Base-by-base conservation (phyloP, 2,888 invertebrate genomes). In the Ischnus inquisitorius region DNA sequence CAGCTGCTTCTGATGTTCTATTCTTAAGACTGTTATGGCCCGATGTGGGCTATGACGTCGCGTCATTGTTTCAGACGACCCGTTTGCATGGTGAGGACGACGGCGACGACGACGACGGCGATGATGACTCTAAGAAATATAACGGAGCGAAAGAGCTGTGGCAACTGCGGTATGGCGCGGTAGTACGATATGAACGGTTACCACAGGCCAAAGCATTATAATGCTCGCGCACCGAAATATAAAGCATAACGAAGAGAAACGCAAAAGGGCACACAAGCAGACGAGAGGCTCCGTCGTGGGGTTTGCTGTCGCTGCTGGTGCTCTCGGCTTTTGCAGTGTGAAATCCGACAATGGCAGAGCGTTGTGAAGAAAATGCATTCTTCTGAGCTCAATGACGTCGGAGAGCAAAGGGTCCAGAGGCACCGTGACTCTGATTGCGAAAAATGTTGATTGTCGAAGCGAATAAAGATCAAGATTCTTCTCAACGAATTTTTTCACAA, bases 31-130 rank as follows among this genome's bases (percentile, higher is more conserved):
- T 22, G 46, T 69, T 75, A 48, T 69, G 51, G 51, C 71, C 62
- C 54, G 64, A 43, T 12, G 62, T 65, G 79, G 64, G 74, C 69
- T 54, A 74, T 60, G 71, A 79, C 82, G 62, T 69, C 48, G 79
- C 79, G 57, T 83, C 77, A 83, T 84, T 83, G 84, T 84, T 81
- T 51, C 60, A 43, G 62, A 39, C 68, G 62, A 78, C 25, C 69
- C 39, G 69, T 34, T 57, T 57, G 43, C 60, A 10, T 43, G 2
- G 16, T 22, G 54, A 65, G 16, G 57, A 14, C 48, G 41, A 69
- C 46, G 41, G 65, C 65, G 51, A 62, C 69, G 41, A 62, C 43
- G 19, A 57, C 28, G 62, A 16, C 41, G 16, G 28, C 48, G 54
- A 67, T 64, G 67, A 82, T 54, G 79, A 60, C 28, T 54, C 8